Percentiles rank a stretch among this genome's conserved stretches.
Evolutionary conservation across 1,140 invertebrate genomes (phyloP).

Genomic region (Pomacea maculata): DNA sequence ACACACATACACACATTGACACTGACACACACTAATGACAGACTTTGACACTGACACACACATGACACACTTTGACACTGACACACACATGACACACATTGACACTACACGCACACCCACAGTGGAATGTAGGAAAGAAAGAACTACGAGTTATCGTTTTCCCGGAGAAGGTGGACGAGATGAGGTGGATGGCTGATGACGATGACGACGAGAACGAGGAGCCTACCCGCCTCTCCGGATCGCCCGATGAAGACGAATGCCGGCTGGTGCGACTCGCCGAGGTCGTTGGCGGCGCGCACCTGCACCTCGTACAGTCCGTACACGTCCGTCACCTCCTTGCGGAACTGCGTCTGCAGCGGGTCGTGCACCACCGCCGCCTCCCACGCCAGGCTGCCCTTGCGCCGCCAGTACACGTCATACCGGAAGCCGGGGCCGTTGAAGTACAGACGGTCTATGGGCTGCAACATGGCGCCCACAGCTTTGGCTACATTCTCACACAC

Average conservation of each 20-base stretch:
- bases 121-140: background rate
- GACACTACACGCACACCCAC: constrained; percentile 7
- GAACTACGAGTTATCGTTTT: background rate
- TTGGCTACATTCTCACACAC: too few species aligned
- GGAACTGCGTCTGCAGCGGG: constrained; percentile 58
- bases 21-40: background rate
- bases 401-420: constrained; percentile 83
- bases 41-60: background rate
- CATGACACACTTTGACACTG: background rate
- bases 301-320: constrained; percentile 86
- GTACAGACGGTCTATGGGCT: constrained; percentile 94
- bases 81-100: background rate
- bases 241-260: constrained; percentile 82
- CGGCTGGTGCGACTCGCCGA: constrained; percentile 85
- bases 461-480: constrained; percentile 31
- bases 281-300: constrained; percentile 90
- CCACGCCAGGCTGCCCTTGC: constrained; percentile 53
- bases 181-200: too few species aligned
- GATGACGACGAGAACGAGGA: background rate
- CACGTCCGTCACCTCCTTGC: constrained; percentile 78
- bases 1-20: background rate
- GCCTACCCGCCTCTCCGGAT: constrained; percentile 86
- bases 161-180: too few species aligned
- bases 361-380: constrained; percentile 66
- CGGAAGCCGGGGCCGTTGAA: constrained; percentile 95